Evolutionary conservation across 2,888 invertebrate genomes (phyloP).

Genomic region (Heliconius ismenius): DNA sequence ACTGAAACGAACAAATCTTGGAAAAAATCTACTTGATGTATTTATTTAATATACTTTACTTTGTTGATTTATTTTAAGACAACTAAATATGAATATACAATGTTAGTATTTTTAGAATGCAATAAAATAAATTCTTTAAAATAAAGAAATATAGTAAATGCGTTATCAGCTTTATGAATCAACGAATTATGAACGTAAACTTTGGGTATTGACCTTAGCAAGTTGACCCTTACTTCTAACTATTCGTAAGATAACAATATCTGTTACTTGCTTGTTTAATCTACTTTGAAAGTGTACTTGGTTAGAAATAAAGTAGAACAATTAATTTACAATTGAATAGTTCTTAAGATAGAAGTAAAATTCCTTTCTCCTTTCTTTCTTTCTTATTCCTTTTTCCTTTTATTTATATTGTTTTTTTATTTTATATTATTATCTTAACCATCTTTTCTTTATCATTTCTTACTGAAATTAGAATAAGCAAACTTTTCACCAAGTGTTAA

Average conservation of each 20-base stretch:
- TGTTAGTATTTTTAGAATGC: not conserved
- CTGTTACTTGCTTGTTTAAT: not conserved
- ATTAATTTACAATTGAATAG: not conserved
- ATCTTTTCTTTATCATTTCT: too few relatives aligned
- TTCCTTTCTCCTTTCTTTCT: not conserved
- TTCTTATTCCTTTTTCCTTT: too few relatives aligned
- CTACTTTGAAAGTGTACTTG: not conserved
- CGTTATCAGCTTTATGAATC: not conserved
- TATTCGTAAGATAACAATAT: not conserved
- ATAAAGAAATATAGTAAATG: not conserved
- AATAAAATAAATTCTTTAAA: not conserved
- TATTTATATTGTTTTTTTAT: not conserved
- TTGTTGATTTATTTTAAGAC: not conserved
- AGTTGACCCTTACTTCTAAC: not conserved
- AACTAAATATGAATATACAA: not conserved
- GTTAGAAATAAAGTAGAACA: not conserved
- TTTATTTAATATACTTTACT: not conserved
- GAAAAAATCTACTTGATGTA: not conserved
- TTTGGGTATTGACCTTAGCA: slow-evolving; percentile 7
- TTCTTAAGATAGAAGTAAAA: not conserved
- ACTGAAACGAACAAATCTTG: slow-evolving; percentile 7
- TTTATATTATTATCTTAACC: too few relatives aligned
- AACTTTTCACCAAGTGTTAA: not conserved
- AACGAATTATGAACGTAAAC: slow-evolving; percentile 9
- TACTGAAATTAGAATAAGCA: too few relatives aligned